These are phyloP conservation scores for Sarcophaga variegata DNA, from an alignment of 2,888 invertebrate genomes.

Conservation along the genomic window DNA sequence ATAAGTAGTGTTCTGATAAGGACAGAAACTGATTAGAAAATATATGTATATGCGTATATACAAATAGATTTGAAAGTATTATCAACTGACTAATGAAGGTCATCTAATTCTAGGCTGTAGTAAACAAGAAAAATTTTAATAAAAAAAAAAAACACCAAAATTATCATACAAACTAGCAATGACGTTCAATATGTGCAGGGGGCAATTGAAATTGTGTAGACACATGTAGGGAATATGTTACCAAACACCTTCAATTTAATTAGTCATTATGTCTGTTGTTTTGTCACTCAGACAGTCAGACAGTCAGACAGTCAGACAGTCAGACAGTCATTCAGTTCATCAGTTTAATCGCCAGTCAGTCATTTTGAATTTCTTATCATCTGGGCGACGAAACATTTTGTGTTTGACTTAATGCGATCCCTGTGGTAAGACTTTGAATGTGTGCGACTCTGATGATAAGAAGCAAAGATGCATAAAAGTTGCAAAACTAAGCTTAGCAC, in stretches of 20 bases:
- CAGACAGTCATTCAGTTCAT: background rate
- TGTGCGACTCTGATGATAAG: slow-evolving; percentile 47
- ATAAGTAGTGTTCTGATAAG: too few relatives aligned
- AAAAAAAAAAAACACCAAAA: background rate
- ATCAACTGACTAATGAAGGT: slow-evolving; percentile 19
- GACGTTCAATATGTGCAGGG: background rate
- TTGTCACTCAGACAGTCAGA: background rate
- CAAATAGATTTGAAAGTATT: slow-evolving; percentile 23
- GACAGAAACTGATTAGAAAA: too few relatives aligned
- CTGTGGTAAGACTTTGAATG: slow-evolving; percentile 22
- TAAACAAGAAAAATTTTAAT: background rate
- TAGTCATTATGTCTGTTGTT: background rate
- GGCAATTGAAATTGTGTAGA: background rate
- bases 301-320: background rate
- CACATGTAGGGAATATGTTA: background rate
- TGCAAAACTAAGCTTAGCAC: slow-evolving; percentile 47
- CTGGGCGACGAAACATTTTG: slow-evolving; percentile 1
- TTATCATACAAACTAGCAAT: background rate
- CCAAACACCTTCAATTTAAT: background rate
- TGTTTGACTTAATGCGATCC: slow-evolving; percentile 26
- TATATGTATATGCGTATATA: background rate
- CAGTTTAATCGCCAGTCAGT: background rate
- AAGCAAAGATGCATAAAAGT: slow-evolving; percentile 39
- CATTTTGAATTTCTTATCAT: slow-evolving; percentile 12
- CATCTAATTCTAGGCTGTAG: background rate